A percentile compares a stretch with the other conserved stretches of the same genome.
phyloP scores from a whole-genome alignment of 1,140 invertebrate species.

The Heliothis virescens region DNA sequence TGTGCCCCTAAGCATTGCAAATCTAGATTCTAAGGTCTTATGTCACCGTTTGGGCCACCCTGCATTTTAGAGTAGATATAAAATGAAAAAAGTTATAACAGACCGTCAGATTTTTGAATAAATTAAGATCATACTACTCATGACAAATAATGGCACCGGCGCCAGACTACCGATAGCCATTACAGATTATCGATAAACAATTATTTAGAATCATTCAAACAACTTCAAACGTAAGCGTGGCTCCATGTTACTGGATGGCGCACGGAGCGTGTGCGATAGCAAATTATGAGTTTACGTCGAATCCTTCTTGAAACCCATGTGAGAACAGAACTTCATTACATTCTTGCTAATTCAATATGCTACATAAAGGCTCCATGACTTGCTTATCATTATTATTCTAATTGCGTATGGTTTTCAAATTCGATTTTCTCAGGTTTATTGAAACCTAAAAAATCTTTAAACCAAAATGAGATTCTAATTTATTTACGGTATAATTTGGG shows the following conservation, averaged over 20 bases:
- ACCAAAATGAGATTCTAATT: no score
- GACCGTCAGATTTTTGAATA: no score
- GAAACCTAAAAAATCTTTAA: no score
- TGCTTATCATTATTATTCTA: neutral
- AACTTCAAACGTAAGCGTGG: slow-evolving; percentile 54
- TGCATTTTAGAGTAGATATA: no score
- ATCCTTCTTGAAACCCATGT: neutral
- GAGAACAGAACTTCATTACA: slow-evolving; percentile 6
- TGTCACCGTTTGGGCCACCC: no score
- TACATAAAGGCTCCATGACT: neutral
- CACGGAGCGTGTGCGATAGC: slow-evolving; percentile 13
- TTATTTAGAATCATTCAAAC: slow-evolving; percentile 66
- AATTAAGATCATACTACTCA: no score
- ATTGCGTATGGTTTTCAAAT: no score
- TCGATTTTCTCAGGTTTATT: no score
- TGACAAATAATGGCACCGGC: slow-evolving; percentile 73
- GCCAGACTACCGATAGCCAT: slow-evolving; percentile 69
- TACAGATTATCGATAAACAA: slow-evolving; percentile 74
- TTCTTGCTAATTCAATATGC: slow-evolving; percentile 1
- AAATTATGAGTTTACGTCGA: neutral
- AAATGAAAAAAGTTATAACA: no score
- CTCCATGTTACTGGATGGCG: slow-evolving; percentile 16
- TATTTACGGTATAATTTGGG: no score
- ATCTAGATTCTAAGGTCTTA: no score
- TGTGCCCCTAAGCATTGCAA: no score